A percentile compares a stretch with the other conserved stretches of the same genome.
These are phyloP conservation scores for Tenthredo livida DNA, from an alignment of 2,888 invertebrate species.

Conservation along the genomic window DNA sequence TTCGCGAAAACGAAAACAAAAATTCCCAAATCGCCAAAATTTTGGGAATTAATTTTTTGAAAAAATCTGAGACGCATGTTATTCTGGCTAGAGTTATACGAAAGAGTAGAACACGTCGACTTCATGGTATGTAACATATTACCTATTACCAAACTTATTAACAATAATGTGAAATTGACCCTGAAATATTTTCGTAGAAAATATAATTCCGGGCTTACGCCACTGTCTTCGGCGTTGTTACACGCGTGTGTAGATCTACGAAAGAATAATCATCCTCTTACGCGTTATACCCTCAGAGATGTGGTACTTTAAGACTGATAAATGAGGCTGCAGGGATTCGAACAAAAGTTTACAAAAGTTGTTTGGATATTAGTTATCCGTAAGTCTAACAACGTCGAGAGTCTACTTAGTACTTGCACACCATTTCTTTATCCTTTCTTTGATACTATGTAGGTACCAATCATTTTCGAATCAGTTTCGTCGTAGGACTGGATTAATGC, in stretches of 20 bases:
- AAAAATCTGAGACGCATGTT: not conserved
- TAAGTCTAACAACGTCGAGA: not conserved
- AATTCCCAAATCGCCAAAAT: too few species aligned
- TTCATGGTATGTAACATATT: too few species aligned
- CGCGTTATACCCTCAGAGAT: not conserved
- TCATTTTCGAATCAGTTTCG: slow-evolving; percentile 28
- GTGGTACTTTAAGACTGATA: slow-evolving; percentile 43
- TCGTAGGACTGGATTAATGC: not conserved
- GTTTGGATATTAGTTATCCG: slow-evolving; percentile 31
- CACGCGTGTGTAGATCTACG: not conserved
- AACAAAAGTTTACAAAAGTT: slow-evolving; percentile 38
- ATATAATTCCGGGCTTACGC: not conserved
- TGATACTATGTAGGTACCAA: not conserved
- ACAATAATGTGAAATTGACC: not conserved
- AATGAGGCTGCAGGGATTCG: slow-evolving; percentile 31
- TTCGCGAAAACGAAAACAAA: too few species aligned
- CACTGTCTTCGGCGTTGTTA: slow-evolving; percentile 7
- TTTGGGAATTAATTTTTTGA: too few species aligned
- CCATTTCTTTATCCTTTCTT: not conserved
- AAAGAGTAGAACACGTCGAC: too few species aligned
- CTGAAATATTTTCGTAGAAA: not conserved
- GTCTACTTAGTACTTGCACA: not conserved
- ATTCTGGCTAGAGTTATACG: not conserved
- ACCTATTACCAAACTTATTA: too few species aligned
- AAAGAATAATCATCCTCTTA: slow-evolving; percentile 14